Conservation (phyloP, 2,113 vertebrate species). For the Notechis scutatus region DNA sequence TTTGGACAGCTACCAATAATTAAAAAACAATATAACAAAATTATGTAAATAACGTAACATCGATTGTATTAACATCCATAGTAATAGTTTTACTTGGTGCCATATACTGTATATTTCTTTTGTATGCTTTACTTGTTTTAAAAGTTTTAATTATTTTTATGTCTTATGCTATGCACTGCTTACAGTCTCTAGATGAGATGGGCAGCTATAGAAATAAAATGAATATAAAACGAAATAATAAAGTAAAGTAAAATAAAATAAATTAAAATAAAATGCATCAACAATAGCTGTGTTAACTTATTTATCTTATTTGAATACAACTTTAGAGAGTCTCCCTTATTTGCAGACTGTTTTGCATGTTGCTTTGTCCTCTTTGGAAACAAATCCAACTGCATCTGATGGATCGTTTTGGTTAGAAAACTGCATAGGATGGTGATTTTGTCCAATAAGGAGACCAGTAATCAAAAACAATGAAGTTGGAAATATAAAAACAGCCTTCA, state of each 20-base stretch:
- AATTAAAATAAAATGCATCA: background rate
- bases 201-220: no score
- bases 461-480: no score
- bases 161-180: no score
- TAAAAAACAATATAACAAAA: background rate
- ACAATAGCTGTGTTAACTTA: background rate
- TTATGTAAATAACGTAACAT: background rate
- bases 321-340: background rate
- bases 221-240: background rate
- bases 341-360: background rate
- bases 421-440: background rate
- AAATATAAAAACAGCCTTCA: background rate
- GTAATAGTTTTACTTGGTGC: background rate
- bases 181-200: no score
- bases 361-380: background rate
- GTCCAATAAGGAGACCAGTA: background rate
- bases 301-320: background rate
- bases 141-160: background rate
- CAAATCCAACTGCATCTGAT: background rate
- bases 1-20: background rate
- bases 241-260: background rate
- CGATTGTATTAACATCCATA: background rate
- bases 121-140: background rate
- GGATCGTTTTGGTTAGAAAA: background rate
- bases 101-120: background rate